Conservation (phyloP, 2,888 invertebrate species). For the Papilio protenor region DNA sequence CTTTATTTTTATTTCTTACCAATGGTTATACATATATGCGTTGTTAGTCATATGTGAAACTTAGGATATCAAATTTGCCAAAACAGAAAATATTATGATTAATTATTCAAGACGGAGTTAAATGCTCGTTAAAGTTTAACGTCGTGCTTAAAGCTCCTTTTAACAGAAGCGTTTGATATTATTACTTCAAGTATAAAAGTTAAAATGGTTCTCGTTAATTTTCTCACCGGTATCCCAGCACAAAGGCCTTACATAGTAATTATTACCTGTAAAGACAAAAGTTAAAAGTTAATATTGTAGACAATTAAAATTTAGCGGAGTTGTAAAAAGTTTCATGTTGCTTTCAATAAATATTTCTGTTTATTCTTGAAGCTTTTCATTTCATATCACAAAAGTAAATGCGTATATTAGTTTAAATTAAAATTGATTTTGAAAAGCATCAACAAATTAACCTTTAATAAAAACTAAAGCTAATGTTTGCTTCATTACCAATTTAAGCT, state of each 20-base stretch:
- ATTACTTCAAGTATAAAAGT: background rate
- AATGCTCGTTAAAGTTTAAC: background rate
- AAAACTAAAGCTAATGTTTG: no score
- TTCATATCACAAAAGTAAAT: no score
- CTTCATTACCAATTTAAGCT: no score
- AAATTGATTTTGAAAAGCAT: no score
- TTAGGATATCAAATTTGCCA: no score
- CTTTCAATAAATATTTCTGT: no score
- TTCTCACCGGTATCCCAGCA: conserved; percentile 11
- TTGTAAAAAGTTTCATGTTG: background rate
- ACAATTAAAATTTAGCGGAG: background rate
- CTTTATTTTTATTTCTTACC: no score
- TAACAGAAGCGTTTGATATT: background rate
- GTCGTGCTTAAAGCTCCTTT: background rate
- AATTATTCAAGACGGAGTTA: conserved; percentile 1
- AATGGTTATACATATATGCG: no score
- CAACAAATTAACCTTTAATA: no score
- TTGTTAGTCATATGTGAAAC: no score
- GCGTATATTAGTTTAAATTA: no score
- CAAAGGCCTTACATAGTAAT: background rate
- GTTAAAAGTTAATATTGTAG: background rate
- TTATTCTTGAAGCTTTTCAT: no score
- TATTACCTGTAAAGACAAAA: conserved; percentile 35
- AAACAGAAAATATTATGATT: background rate
- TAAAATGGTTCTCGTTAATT: background rate